Evolutionary conservation across 2,888 invertebrate genomes (phyloP).

Genomic region (Clunio marinus): DNA sequence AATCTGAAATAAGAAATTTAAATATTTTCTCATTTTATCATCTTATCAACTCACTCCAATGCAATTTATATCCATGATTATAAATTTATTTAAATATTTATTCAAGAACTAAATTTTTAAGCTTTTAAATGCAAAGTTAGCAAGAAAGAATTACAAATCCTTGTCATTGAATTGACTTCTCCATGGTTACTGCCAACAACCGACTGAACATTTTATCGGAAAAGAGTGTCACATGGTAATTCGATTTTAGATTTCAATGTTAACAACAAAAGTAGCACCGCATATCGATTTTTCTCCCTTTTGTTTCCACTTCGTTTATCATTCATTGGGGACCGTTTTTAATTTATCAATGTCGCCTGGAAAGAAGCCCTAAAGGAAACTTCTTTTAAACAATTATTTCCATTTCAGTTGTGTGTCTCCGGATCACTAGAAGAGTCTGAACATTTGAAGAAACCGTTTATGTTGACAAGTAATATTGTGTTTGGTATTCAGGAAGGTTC

Average conservation of each 20-base stretch:
- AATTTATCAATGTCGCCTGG: constrained; percentile 33
- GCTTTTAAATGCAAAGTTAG: too few relatives aligned
- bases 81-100: too few relatives aligned
- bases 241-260: neutral
- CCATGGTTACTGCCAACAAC: constrained; percentile 26
- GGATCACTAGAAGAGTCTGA: constrained; percentile 49
- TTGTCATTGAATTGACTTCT: constrained; percentile 28
- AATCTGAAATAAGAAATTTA: constrained; percentile 17
- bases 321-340: neutral
- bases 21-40: neutral
- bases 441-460: constrained; percentile 50
- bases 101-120: too few relatives aligned
- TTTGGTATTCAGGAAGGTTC: constrained; percentile 44
- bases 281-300: constrained; percentile 23
- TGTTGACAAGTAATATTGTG: constrained; percentile 46
- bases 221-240: constrained; percentile 14
- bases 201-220: neutral
- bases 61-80: constrained; percentile 8
- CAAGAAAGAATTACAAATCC: neutral
- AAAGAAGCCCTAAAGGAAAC: neutral
- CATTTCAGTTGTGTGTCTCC: constrained; percentile 47
- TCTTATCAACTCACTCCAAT: neutral
- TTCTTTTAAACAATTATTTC: neutral
- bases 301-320: neutral
- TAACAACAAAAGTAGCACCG: too few relatives aligned